Evolutionary conservation across 2,113 vertebrate genomes (phyloP), one percentile per base, ranked within the genome.

Genomic region (Ciconia maguari): DNA sequence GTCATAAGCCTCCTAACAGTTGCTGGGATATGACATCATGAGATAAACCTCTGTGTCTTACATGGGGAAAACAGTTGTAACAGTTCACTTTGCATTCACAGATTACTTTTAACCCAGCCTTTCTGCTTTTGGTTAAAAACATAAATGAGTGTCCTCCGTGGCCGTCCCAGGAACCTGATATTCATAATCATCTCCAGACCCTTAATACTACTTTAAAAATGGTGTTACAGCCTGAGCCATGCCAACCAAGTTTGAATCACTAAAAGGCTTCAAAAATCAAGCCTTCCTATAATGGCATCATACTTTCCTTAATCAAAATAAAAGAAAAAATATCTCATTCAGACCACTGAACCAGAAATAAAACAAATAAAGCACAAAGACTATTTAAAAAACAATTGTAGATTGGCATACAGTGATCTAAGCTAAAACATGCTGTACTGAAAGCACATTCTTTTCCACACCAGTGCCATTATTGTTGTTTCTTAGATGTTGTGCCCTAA

Each of bases 371-470:
- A 74, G n/a, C 26, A 60, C 3, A 8, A 93, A 82, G 29, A 72
- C 11, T 27, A 30, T 83, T 81, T 86, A 51, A 64, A 55, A 89
- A 32, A 66, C 25, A 54, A 55, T 38, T 84, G 10, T 77, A 26
- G 44, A 51, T 48, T n/a, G 69, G 25, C 30, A 20, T 61, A 32
- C 10, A 36, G 46, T 21, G 6, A 96, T 65, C 25, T 65, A 94
- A 92, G 91, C 69, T 84, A 86, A 96, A 83, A 38, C 16, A 54
- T 5, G 36, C 16, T 78, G 46, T 55, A 90, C 77, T 76, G 52
- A 90, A 89, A 82, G 29, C 49, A 79, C 65, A 86, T 61, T 87
- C 62, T 92, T 92, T 95, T 97, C 87, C 55, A 96, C 88, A 83
- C 10, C n/a, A 85, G 15, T 71, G 70, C 66, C 21, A 46, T 49